Evolutionary conservation across 1,140 invertebrate genomes (phyloP).

Genomic region (Lasaia peninsularis): DNA sequence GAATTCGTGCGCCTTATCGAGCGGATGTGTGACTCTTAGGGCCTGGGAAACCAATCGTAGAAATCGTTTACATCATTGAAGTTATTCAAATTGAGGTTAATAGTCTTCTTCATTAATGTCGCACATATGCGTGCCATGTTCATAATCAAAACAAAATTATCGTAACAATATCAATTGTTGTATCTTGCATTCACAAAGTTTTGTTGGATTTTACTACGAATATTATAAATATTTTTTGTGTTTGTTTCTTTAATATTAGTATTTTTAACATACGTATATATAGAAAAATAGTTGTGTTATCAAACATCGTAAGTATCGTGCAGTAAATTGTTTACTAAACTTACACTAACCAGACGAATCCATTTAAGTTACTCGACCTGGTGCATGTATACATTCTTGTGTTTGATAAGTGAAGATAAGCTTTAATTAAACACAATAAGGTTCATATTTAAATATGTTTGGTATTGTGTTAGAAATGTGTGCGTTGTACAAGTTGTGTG

Average conservation of each 20-base stretch:
- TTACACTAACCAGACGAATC: conserved; percentile 45
- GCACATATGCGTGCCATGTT: conserved; percentile 71
- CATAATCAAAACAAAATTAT: conserved; percentile 21
- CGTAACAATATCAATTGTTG: neutral
- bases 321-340: conserved; percentile 68
- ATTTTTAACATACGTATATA: neutral
- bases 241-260: too few species aligned
- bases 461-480: conserved; percentile 39
- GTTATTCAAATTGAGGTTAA: conserved; percentile 74
- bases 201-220: too few species aligned
- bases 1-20: conserved; percentile 60
- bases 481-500: conserved; percentile 54
- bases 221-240: too few species aligned
- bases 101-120: conserved; percentile 67
- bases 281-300: conserved; percentile 37
- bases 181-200: neutral
- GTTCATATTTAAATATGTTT: conserved; percentile 28
- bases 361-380: conserved; percentile 53
- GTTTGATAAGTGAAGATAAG: conserved; percentile 1
- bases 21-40: conserved; percentile 54
- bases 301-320: conserved; percentile 51
- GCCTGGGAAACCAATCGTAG: conserved; percentile 58
- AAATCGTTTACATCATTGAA: conserved; percentile 69
- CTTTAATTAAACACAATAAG: conserved; percentile 21
- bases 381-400: conserved; percentile 35